Conservation (phyloP, 1,140 invertebrate species). For the Dufourea novaeangliae region DNA sequence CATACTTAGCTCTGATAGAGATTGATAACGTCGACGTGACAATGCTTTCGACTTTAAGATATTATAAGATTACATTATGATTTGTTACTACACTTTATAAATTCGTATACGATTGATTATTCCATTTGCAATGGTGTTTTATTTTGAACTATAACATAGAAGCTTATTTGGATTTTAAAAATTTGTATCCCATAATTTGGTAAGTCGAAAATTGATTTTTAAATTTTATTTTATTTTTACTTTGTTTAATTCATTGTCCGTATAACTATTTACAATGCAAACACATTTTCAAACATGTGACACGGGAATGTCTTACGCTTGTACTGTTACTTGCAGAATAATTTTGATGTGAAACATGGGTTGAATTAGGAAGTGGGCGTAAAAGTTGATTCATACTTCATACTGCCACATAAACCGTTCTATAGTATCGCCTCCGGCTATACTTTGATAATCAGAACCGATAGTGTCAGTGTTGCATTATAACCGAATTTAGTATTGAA, state of each 20-base stretch:
- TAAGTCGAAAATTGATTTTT: background rate
- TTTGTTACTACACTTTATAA: no score
- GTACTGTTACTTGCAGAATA: constrained; percentile 8
- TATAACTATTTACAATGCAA: background rate
- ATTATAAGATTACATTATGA: no score
- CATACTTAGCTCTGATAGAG: no score
- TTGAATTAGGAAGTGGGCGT: constrained; percentile 47
- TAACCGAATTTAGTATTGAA: constrained; percentile 20
- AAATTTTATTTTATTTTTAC: background rate
- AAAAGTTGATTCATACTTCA: constrained; percentile 63
- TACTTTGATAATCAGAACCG: constrained; percentile 39
- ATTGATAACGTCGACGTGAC: no score
- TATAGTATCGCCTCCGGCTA: constrained; percentile 36
- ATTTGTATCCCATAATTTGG: no score
- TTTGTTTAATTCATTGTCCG: background rate
- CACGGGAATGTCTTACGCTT: background rate
- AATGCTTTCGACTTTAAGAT: no score
- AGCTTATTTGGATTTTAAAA: no score
- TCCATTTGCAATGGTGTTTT: no score
- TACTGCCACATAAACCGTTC: constrained; percentile 32
- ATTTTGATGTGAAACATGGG: constrained; percentile 42
- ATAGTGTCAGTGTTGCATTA: constrained; percentile 28
- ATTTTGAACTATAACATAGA: no score
- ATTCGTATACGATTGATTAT: no score
- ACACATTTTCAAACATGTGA: background rate